phyloP scores from a whole-genome alignment of 2,113 vertebrate genomes.

The Calyptomena viridis region DNA sequence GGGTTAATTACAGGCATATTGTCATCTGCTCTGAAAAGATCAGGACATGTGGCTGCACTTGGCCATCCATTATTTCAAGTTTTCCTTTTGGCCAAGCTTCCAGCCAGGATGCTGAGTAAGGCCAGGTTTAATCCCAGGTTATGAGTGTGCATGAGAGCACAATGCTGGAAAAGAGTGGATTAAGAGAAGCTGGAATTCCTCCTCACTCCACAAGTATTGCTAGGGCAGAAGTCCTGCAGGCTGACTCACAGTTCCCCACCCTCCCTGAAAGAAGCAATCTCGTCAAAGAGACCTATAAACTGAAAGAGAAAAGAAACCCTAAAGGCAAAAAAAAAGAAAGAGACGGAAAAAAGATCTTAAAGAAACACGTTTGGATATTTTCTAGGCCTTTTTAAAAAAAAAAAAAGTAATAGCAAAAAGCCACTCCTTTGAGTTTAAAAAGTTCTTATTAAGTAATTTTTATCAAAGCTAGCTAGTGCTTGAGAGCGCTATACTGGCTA shows the following conservation, averaged over 20 bases:
- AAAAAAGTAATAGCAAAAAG: not conserved
- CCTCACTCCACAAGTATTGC: not conserved
- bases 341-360: not conserved
- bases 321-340: accelerated
- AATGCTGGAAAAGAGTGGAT: not conserved
- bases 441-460: not conserved
- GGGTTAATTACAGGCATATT: not conserved
- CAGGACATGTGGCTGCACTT: not conserved
- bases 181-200: not conserved
- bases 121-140: conserved; percentile 7
- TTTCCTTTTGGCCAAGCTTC: not conserved
- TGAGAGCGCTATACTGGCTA: not conserved
- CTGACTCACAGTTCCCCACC: conserved; percentile 32
- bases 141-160: not conserved
- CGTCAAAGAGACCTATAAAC: not conserved
- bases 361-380: not conserved
- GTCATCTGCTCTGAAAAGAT: not conserved
- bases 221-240: not conserved
- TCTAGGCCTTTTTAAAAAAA: not conserved
- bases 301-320: not conserved
- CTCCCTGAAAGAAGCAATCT: not conserved
- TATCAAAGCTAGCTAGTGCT: not conserved
- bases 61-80: not conserved
- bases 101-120: not conserved
- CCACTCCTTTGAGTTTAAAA: not conserved